Evolutionary conservation across 2,113 vertebrate genomes (phyloP).

Genomic region (Passer domesticus): DNA sequence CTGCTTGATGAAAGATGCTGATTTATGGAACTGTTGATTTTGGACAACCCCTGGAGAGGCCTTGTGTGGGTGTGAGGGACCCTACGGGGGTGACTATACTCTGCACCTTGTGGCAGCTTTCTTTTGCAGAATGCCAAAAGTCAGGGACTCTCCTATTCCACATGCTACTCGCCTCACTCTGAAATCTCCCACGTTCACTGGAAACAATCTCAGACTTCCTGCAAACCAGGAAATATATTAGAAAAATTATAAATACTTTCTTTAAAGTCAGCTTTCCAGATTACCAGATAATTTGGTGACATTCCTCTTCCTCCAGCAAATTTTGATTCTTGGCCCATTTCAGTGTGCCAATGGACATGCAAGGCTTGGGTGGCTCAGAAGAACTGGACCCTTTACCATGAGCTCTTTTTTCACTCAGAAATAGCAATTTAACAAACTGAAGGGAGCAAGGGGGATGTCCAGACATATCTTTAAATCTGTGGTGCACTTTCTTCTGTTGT

Average conservation of each 20-base stretch:
- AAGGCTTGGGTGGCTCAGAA: not conserved
- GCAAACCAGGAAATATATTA: not conserved
- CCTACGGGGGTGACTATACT: accelerated
- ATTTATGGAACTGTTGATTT: not conserved
- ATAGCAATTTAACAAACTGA: not conserved
- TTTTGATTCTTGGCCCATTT: not conserved
- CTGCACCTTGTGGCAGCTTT: not conserved
- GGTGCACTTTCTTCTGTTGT: not conserved
- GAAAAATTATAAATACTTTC: not conserved
- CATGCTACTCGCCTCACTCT: not conserved
- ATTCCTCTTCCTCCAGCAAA: not conserved
- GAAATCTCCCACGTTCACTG: not conserved
- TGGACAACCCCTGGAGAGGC: not conserved
- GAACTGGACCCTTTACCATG: not conserved
- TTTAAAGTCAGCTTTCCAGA: not conserved
- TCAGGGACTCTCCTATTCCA: not conserved
- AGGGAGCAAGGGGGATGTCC: not conserved
- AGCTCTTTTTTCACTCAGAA: not conserved
- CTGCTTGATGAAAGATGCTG: not conserved
- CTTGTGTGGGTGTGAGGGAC: not conserved
- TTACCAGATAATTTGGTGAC: not conserved
- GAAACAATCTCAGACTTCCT: not conserved
- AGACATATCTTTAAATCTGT: not conserved
- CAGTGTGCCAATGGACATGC: not conserved
- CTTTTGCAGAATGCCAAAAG: not conserved